Conservation (phyloP, 1,140 invertebrate genomes). For the Chionoecetes opilio region DNA sequence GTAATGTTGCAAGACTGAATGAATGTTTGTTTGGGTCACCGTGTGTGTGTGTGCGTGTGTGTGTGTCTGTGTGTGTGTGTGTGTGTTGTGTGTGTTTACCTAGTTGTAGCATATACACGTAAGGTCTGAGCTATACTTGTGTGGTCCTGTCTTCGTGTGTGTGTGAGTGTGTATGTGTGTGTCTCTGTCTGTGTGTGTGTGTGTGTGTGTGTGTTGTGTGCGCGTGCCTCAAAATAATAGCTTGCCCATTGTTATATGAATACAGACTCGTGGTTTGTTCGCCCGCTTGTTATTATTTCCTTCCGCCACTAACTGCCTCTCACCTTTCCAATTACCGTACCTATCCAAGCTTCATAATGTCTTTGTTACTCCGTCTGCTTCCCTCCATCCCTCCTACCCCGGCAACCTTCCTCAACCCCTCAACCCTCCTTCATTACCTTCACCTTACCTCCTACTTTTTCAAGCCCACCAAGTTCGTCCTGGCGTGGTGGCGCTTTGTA, state of each 20-base stretch:
- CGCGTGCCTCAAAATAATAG: no score
- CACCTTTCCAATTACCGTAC: slow-evolving; percentile 4
- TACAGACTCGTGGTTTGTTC: not conserved
- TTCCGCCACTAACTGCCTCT: not conserved
- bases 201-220: not conserved
- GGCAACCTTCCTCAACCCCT: not conserved
- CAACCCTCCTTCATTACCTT: not conserved
- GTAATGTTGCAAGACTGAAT: not conserved
- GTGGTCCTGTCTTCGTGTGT: not conserved
- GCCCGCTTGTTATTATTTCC: not conserved
- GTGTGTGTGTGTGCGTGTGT: not conserved
- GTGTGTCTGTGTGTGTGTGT: slow-evolving; percentile 16
- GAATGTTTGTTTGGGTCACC: slow-evolving; percentile 6
- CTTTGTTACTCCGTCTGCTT: not conserved
- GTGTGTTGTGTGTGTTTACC: no score
- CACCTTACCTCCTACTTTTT: not conserved
- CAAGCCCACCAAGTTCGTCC: not conserved
- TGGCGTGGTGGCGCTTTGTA: no score
- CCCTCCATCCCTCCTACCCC: not conserved
- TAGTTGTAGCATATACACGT: no score
- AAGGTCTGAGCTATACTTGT: no score
- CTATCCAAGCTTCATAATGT: slow-evolving; percentile 20
- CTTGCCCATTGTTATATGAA: no score
- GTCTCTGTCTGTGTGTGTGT: not conserved
- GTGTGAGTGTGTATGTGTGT: slow-evolving; percentile 17